These are phyloP conservation scores for Hecatera dysodea DNA, from an alignment of 2,888 invertebrate species.

Conservation along the genomic window DNA sequence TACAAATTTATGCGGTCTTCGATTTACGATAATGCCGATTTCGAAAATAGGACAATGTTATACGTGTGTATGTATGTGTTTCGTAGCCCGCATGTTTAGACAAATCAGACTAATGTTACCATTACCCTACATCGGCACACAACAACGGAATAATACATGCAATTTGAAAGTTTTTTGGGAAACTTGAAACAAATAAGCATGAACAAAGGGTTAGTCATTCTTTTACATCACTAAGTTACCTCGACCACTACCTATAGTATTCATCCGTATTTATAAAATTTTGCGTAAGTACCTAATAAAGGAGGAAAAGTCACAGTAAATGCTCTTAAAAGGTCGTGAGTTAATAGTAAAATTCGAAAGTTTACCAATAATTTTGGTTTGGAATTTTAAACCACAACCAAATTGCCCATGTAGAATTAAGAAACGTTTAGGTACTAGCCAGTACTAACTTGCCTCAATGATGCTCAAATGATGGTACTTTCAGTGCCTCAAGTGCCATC, in stretches of 20 bases:
- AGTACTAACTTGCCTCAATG: too few relatives aligned
- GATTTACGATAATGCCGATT: slow-evolving; percentile 39
- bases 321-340: neutral
- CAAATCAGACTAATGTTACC: slow-evolving; percentile 53
- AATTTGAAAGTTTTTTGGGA: slow-evolving; percentile 4
- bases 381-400: neutral
- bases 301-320: slow-evolving; percentile 31
- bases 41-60: slow-evolving; percentile 55
- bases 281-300: slow-evolving; percentile 26
- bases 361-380: slow-evolving; percentile 8
- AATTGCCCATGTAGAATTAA: neutral
- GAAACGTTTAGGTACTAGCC: neutral
- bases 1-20: slow-evolving; percentile 33
- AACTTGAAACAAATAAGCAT: slow-evolving; percentile 11
- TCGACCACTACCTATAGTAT: neutral
- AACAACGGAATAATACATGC: slow-evolving; percentile 35
- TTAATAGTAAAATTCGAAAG: neutral
- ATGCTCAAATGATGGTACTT: too few relatives aligned
- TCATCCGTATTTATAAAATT: slow-evolving; percentile 11
- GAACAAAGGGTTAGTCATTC: neutral
- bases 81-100: slow-evolving; percentile 59
- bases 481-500: slow-evolving; percentile 4
- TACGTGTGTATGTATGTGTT: slow-evolving; percentile 6
- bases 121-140: slow-evolving; percentile 49
- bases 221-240: neutral